These are phyloP conservation scores for Chloebia gouldiae DNA, from an alignment of 2,113 vertebrate species.

Conservation along the genomic window DNA sequence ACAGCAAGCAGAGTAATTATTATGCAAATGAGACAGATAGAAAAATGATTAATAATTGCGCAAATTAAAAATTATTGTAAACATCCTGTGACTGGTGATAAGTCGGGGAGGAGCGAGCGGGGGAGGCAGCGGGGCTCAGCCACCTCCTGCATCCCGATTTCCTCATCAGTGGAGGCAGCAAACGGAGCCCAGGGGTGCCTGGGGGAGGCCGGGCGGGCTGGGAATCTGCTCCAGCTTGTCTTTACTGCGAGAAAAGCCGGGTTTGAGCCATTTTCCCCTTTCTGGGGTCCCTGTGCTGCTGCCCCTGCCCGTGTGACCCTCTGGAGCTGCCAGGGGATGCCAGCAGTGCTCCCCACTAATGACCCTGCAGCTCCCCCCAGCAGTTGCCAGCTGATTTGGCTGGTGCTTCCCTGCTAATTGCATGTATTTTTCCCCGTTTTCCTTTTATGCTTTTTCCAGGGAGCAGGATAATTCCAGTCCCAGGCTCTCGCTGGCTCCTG, in stretches of 20 bases:
- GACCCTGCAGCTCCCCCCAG: neutral
- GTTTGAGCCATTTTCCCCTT: neutral
- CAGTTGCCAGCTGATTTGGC: neutral
- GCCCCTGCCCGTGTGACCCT: accelerated
- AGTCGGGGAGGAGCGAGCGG: constrained; percentile 41
- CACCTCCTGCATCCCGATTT: constrained; percentile 39
- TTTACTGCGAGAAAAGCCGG: accelerated
- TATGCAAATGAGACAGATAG: constrained; percentile 82
- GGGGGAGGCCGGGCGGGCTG: accelerated
- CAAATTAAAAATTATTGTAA: constrained; percentile 83
- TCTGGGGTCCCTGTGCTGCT: accelerated
- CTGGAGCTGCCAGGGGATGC: neutral
- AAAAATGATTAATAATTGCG: constrained; percentile 83
- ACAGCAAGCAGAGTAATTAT: constrained; percentile 76
- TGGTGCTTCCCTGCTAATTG: constrained; percentile 10
- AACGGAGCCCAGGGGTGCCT: neutral
- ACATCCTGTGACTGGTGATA: constrained; percentile 79
- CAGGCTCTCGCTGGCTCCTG: constrained; percentile 55
- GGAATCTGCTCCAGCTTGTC: accelerated
- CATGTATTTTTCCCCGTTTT: neutral
- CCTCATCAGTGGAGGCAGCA: constrained; percentile 63
- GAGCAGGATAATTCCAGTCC: constrained; percentile 19
- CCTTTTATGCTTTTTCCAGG: constrained; percentile 31
- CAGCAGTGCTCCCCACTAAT: accelerated
- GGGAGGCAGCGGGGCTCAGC: constrained; percentile 25